phyloP scores from a whole-genome alignment of 2,113 vertebrate genomes.

The Muntiacus muntjak region DNA sequence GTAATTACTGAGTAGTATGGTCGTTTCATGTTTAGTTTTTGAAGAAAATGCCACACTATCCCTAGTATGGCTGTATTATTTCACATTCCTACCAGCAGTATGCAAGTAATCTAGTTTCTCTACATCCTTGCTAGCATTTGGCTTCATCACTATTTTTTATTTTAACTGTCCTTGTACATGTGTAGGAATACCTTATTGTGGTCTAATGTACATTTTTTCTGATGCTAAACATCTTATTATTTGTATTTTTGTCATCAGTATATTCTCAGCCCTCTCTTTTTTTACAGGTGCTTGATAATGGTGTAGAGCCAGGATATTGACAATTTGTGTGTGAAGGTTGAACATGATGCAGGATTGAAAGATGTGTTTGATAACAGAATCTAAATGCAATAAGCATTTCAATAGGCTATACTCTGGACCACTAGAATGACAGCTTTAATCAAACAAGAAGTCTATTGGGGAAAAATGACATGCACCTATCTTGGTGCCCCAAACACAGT shows the following conservation, averaged over 20 bases:
- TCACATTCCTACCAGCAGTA: not conserved
- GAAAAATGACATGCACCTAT: not conserved
- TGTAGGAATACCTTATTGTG: not conserved
- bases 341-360: not conserved
- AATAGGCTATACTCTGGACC: not conserved
- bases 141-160: not conserved
- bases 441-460: not conserved
- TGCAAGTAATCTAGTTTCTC: not conserved
- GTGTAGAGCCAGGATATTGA: not conserved
- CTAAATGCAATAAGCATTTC: not conserved
- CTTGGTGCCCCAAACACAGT: not conserved
- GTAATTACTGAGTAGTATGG: not conserved
- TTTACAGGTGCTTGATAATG: not conserved
- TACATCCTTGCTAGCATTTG: not conserved
- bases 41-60: not conserved
- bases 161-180: not conserved
- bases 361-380: not conserved
- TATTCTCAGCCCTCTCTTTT: not conserved
- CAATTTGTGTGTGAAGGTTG: not conserved
- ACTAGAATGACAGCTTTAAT: not conserved
- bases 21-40: not conserved
- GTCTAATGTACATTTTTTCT: not conserved
- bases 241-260: not conserved
- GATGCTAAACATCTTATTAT: not conserved
- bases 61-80: not conserved